These are phyloP conservation scores for Eira barbara DNA, from an alignment of 2,113 vertebrate species.

Conservation along the genomic window DNA sequence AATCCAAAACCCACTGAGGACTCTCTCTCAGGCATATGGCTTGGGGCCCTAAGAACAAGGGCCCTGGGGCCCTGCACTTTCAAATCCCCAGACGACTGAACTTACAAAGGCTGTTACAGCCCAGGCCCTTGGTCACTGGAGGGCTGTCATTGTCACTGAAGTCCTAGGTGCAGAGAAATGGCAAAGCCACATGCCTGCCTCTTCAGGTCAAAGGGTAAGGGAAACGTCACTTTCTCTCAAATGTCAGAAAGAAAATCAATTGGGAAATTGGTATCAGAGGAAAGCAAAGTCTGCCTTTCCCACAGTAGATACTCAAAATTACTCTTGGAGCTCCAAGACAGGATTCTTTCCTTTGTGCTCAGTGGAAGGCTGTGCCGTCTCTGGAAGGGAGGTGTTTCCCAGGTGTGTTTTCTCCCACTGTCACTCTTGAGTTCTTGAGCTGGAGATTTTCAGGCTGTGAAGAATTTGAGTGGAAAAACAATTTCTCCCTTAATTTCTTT, in stretches of 20 bases:
- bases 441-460: neutral
- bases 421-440: neutral
- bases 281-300: neutral
- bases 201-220: neutral
- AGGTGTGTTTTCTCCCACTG: neutral
- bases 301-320: neutral
- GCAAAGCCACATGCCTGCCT: neutral
- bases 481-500: neutral
- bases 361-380: neutral
- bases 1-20: neutral
- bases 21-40: neutral
- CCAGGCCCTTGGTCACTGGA: neutral
- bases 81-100: neutral
- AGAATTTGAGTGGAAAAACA: neutral
- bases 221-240: neutral
- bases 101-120: rapidly evolving
- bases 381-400: neutral
- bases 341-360: neutral
- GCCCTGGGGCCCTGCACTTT: neutral
- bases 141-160: neutral
- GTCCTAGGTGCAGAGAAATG: neutral
- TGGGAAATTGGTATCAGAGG: neutral
- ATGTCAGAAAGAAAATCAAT: neutral
- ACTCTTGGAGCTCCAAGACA: neutral
- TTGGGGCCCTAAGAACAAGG: neutral